phyloP scores from a whole-genome alignment of 2,113 vertebrate species.

The Hippolais icterina region DNA sequence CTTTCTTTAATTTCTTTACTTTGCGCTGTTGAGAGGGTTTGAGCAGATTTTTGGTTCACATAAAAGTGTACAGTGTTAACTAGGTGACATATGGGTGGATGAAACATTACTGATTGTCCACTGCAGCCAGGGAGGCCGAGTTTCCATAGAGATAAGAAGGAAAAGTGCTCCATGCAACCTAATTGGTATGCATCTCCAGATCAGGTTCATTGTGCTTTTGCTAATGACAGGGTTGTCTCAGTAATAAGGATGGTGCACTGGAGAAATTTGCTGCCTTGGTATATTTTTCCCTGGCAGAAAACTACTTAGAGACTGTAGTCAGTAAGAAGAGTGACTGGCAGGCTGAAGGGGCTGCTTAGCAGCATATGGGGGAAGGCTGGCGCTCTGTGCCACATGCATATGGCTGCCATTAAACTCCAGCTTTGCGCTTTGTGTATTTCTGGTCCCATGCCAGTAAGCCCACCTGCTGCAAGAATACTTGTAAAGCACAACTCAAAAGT shows the following conservation, averaged over 20 bases:
- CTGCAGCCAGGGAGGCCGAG: slow-evolving; percentile 76
- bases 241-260: slow-evolving; percentile 89
- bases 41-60: slow-evolving; percentile 69
- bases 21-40: neutral
- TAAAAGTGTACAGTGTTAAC: slow-evolving; percentile 77
- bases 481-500: slow-evolving; percentile 88
- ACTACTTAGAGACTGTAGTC: slow-evolving; percentile 83
- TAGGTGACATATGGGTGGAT: slow-evolving; percentile 84
- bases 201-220: slow-evolving; percentile 88
- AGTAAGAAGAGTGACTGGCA: slow-evolving; percentile 85
- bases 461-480: slow-evolving; percentile 90
- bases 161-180: slow-evolving; percentile 82
- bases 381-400: slow-evolving; percentile 79
- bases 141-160: slow-evolving; percentile 91
- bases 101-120: slow-evolving; percentile 83
- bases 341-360: slow-evolving; percentile 81
- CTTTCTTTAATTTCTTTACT: slow-evolving; percentile 66
- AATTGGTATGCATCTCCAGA: slow-evolving; percentile 91
- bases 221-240: slow-evolving; percentile 92
- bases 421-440: slow-evolving; percentile 85
- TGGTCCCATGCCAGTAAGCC: slow-evolving; percentile 84
- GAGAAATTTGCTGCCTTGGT: slow-evolving; percentile 89
- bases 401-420: slow-evolving; percentile 86
- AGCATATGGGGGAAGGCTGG: slow-evolving; percentile 84
- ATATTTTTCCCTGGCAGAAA: slow-evolving; percentile 87